Base-by-base conservation (phyloP, 2,888 invertebrate species). In the Eupithecia inturbata region DNA sequence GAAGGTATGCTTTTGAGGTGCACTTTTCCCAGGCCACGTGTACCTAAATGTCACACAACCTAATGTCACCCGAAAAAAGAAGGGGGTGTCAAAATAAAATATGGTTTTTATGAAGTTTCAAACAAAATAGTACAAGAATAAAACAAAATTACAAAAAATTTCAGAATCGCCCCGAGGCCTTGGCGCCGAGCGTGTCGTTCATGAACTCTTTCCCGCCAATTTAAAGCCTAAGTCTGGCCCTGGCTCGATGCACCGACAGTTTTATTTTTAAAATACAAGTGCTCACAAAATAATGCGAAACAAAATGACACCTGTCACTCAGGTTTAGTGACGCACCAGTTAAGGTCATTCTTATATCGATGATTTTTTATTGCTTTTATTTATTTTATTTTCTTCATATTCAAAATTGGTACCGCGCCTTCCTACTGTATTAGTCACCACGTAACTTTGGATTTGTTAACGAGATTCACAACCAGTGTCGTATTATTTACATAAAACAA, bases 401-500 rank as follows among this genome's bases (percentile, higher is more conserved):
- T 53, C 12, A 53, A 26, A 26, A 26, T 5, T 26, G 57, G 26
- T 26, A 57, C 1, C 12, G 12, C 57, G 26, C 14, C 22, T 57
- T 14, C 5, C 1, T 26, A 57, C 57, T 12, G 26, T 26, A 26
- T 57, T 22, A 57, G 26, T 57, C 26, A 57, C 12, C 57, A 26
- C 7, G 3, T n/a, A n/a, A 22, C 0, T 9, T 22, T n/a, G n/a
- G 1, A n/a, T 57, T 57, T 53, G 26, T 26, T 26, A 14, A 57
- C 26, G 22, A n/a, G 1, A n/a, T 31, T 64, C n/a, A 41, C 39
- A 66, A 66, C 39, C 36, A 0, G 39, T 66, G 66, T 22, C 66
- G 41, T 9, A 66, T 57, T 57, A 57, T 57, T 57, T 39, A 64
- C 64, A 64, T 64, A 14, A 66, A 66, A 57, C 57, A 57, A 57